Percentiles rank a stretch among this genome's conserved stretches.
Conservation (phyloP, 1,140 invertebrate genomes). For the Zaprionus taronus region DNA sequence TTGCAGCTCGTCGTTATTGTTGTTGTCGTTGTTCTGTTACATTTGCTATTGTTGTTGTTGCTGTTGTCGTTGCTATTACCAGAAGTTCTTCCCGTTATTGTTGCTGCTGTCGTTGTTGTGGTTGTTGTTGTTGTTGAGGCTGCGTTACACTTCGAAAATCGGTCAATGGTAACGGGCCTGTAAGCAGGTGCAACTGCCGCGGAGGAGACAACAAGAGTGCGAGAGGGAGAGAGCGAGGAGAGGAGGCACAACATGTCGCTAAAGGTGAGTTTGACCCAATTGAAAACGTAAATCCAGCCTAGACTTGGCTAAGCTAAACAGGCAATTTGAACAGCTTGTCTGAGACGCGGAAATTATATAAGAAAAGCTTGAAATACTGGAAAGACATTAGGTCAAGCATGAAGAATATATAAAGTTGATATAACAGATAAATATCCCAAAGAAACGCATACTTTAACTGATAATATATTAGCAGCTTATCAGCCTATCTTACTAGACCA, state of each 20-base stretch:
- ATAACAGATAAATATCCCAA: neutral
- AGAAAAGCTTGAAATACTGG: neutral
- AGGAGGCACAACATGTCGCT: constrained; percentile 65
- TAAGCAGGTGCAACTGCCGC: constrained; percentile 68
- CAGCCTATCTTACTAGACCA: neutral
- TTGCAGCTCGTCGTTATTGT: constrained; percentile 36
- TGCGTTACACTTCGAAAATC: constrained; percentile 75
- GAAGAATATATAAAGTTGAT: neutral
- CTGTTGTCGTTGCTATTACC: constrained; percentile 49
- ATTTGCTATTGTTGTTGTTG: constrained; percentile 40
- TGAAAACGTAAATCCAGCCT: constrained; percentile 22
- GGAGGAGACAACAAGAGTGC: constrained; percentile 21
- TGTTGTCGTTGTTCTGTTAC: constrained; percentile 47
- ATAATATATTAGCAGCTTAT: neutral
- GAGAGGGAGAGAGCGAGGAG: constrained; percentile 17
- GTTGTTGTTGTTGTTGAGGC: constrained; percentile 29
- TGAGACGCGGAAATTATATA: constrained; percentile 3
- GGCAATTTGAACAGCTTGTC: constrained; percentile 27
- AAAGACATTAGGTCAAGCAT: no score
- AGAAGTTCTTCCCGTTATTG: constrained; percentile 52
- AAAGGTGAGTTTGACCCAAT: constrained; percentile 75
- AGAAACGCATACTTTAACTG: neutral
- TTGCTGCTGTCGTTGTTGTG: constrained; percentile 27
- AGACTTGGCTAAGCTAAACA: constrained; percentile 10
- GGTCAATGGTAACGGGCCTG: constrained; percentile 80